Evolutionary conservation across 2,888 invertebrate species (phyloP), one percentile per base, ranked within the genome.

Genomic region (Mesorhabditis belari): DNA sequence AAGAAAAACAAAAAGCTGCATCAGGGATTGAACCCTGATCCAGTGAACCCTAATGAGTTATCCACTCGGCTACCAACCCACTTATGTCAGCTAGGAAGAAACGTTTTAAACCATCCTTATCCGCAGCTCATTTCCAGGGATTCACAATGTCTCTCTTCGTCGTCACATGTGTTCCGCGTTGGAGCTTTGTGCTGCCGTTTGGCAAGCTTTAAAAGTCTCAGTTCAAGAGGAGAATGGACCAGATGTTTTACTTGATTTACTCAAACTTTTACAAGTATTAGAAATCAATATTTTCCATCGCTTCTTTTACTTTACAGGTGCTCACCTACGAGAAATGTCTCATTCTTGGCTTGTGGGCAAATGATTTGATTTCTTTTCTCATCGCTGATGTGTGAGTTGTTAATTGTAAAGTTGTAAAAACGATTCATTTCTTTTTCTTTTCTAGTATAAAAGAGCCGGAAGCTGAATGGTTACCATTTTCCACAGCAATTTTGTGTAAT

Each of bases 401-500:
- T 51, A 5, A 35, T 35, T 17, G n/a, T n/a, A n/a, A n/a, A n/a
- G n/a, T n/a, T n/a, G n/a, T n/a, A n/a, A n/a, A n/a, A n/a, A n/a
- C n/a, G n/a, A n/a, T n/a, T n/a, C n/a, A 49, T 2, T 52, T 50
- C 28, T n/a, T n/a, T n/a, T n/a, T n/a, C n/a, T n/a, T n/a, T n/a
- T n/a, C n/a, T n/a, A 69, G 65, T n/a, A 49, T 58, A 25, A 55
- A 64, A 19, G 66, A 67, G 19, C 68, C 63, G 1, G 74, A 76
- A 25, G 57, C 62, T 9, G 77, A 79, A 62, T 77, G 75, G 77
- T 63, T 77, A 61, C 71, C 77, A 9, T 75, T 70, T 50, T 76
- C 75, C 57, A 69, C 77, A 23, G 74, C 76, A 1, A 74, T 79
- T 28, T 58, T 79, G n/a, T 76, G 75, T 62, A 79, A 79, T 61